Conservation (phyloP, 2,797 vertebrate species). For the Todus mexicanus region DNA sequence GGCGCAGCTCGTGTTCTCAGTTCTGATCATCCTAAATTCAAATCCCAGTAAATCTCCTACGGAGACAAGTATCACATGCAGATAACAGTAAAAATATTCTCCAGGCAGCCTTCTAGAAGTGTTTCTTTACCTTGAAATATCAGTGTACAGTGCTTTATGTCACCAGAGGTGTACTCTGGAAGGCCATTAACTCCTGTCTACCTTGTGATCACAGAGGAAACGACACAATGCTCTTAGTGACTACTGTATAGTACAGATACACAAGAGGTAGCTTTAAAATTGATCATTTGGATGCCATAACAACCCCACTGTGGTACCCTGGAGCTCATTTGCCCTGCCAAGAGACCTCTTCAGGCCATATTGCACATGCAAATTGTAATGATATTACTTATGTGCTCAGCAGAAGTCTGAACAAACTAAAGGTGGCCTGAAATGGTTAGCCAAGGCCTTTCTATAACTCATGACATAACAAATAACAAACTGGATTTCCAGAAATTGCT, state of each 20-base stretch:
- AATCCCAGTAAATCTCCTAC: not conserved
- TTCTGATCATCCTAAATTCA: not conserved
- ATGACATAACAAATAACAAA: not conserved
- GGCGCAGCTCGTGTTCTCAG: not conserved
- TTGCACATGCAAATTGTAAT: not conserved
- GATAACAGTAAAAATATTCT: not conserved
- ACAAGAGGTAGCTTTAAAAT: not conserved
- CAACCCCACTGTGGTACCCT: not conserved
- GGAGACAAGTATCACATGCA: not conserved
- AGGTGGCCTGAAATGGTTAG: not conserved
- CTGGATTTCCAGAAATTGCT: not conserved
- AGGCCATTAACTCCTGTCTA: not conserved
- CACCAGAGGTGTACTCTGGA: not conserved
- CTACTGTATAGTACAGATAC: rapidly evolving
- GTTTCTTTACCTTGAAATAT: not conserved
- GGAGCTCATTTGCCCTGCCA: not conserved
- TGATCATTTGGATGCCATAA: not conserved
- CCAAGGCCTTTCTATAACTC: not conserved
- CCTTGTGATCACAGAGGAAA: not conserved
- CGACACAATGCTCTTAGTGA: not conserved
- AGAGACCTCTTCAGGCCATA: not conserved
- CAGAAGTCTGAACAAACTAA: not conserved
- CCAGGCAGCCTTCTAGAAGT: not conserved
- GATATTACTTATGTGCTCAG: not conserved
- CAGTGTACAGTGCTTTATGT: not conserved